Evolutionary conservation across 2,888 invertebrate species (phyloP).

Genomic region (Eristalis intricaria): DNA sequence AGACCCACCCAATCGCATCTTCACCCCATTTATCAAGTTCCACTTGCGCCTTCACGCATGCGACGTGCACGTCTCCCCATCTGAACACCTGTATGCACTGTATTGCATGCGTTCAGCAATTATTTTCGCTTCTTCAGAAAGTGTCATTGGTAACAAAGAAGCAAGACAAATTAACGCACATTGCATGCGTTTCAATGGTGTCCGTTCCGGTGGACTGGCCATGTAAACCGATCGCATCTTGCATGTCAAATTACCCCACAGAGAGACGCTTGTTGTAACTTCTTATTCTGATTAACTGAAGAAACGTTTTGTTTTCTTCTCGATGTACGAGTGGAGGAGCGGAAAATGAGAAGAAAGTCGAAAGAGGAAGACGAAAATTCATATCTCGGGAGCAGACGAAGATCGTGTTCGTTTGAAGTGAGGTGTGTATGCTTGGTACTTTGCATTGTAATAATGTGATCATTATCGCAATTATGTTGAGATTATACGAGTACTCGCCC

Average conservation of each 20-base stretch:
- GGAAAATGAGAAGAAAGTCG: conserved; percentile 9
- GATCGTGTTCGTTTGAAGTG: conserved; percentile 7
- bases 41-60: conserved; percentile 9
- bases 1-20: conserved; percentile 11
- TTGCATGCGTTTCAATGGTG: conserved; percentile 33
- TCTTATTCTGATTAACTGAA: conserved; percentile 54
- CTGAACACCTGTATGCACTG: neutral
- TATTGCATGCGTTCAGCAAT: conserved; percentile 6
- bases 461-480: conserved; percentile 46
- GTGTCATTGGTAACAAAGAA: conserved; percentile 45
- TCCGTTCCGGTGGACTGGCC: neutral
- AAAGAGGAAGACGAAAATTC: conserved; percentile 10
- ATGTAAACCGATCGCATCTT: conserved; percentile 57
- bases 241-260: conserved; percentile 54
- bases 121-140: conserved; percentile 32
- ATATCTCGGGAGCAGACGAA: conserved; percentile 9
- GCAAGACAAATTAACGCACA: conserved; percentile 48
- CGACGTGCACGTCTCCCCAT: neutral
- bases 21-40: conserved; percentile 29
- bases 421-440: neutral
- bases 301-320: conserved; percentile 2
- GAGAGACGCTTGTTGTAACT: conserved; percentile 9
- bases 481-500: neutral
- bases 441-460: conserved; percentile 32
- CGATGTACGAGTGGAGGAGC: conserved; percentile 2